A percentile compares a stretch with the other conserved stretches of the same genome.
Evolutionary conservation across 2,113 vertebrate species (phyloP).

Genomic region (Crotophaga sulcirostris): DNA sequence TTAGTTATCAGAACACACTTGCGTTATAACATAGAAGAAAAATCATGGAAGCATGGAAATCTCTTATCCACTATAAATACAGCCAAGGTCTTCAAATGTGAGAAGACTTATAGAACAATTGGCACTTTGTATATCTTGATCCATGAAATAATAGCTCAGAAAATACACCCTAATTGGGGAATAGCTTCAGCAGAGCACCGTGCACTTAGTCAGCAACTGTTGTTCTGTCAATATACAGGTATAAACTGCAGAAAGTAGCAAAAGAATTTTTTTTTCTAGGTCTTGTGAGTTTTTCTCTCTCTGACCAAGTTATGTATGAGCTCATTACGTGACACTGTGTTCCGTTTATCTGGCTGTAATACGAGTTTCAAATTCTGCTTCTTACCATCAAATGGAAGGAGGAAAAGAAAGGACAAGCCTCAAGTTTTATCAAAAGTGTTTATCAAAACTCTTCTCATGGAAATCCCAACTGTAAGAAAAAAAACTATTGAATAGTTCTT

Average conservation of each 20-base stretch:
- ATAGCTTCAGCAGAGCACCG: neutral
- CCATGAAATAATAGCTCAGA: neutral
- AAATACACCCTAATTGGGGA: neutral
- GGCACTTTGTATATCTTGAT: neutral
- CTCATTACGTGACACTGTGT: neutral
- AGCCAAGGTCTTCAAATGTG: neutral
- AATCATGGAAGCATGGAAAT: neutral
- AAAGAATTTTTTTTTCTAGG: neutral
- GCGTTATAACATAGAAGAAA: neutral
- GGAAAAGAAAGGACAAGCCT: neutral
- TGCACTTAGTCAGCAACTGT: neutral
- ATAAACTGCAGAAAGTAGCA: neutral
- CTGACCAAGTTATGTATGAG: neutral
- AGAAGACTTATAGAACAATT: neutral
- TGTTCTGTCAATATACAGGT: neutral
- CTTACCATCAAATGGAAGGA: neutral
- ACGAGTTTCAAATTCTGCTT: neutral
- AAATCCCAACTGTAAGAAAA: constrained; percentile 5
- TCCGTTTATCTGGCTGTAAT: neutral
- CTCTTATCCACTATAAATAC: neutral
- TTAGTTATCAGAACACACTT: neutral
- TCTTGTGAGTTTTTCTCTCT: neutral
- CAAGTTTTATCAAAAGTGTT: neutral
- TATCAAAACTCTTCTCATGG: neutral
- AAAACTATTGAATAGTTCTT: constrained; percentile 38